A percentile compares a stretch with the other conserved stretches of the same genome.
phyloP scores from a whole-genome alignment of 2,797 vertebrate species.

The Phoeniculus purpureus region DNA sequence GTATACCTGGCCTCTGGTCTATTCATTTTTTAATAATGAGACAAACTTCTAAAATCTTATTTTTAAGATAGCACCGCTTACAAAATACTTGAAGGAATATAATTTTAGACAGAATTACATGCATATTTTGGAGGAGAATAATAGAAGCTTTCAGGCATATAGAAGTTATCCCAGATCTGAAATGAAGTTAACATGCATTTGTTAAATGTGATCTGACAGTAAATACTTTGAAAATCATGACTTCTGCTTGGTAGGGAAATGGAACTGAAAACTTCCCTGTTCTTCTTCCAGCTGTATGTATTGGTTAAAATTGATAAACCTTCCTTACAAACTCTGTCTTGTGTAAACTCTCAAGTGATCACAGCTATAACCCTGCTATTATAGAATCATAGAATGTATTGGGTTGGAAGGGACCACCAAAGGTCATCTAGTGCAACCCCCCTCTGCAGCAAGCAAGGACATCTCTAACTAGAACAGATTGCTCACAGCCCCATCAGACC shows the following conservation, averaged over 20 bases:
- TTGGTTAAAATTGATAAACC: background rate
- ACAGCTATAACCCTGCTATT: background rate
- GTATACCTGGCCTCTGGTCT: background rate
- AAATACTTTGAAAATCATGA: background rate
- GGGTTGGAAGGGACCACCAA: too few relatives aligned
- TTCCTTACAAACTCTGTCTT: background rate
- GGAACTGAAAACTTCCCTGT: background rate
- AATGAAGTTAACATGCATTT: background rate
- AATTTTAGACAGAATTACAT: background rate
- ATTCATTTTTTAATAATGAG: background rate
- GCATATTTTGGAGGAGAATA: background rate
- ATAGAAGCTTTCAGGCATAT: background rate
- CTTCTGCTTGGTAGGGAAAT: background rate
- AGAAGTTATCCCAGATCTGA: background rate
- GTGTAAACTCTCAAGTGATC: rapidly evolving
- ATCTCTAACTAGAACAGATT: too few relatives aligned
- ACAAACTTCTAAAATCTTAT: background rate
- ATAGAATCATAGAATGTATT: too few relatives aligned
- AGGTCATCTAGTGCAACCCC: too few relatives aligned
- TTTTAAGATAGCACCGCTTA: background rate
- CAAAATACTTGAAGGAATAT: background rate
- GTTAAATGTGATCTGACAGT: background rate
- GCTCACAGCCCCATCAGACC: too few relatives aligned
- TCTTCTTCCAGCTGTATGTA: background rate
- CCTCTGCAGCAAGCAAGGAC: too few relatives aligned